A percentile compares a stretch with the other conserved stretches of the same genome.
Evolutionary conservation across 2,113 vertebrate species (phyloP).

Genomic region (Triplophysa rosa): DNA sequence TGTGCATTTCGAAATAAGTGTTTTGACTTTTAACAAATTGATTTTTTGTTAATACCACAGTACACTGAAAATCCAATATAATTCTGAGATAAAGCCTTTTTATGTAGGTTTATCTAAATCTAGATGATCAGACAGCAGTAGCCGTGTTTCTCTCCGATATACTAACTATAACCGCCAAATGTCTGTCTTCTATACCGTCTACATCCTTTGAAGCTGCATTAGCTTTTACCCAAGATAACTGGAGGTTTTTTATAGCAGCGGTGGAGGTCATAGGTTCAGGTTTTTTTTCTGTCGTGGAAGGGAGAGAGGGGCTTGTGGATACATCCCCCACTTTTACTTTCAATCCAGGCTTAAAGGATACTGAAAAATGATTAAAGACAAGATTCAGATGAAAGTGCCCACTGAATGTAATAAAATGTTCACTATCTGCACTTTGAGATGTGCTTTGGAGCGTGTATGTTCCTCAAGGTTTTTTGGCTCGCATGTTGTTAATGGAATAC

Average conservation of each 20-base stretch:
- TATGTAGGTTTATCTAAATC: constrained; percentile 29
- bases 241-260: constrained; percentile 34
- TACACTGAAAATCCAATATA: background rate
- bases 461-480: background rate
- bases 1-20: background rate
- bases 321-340: constrained; percentile 18
- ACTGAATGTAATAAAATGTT: constrained; percentile 39
- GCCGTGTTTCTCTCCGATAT: constrained; percentile 15
- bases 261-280: constrained; percentile 30
- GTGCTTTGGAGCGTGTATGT: constrained; percentile 24
- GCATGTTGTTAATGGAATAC: constrained; percentile 6
- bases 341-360: constrained; percentile 18
- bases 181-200: background rate
- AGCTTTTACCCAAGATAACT: constrained; percentile 15
- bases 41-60: background rate
- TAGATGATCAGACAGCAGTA: constrained; percentile 26
- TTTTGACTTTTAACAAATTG: constrained; percentile 4
- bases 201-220: constrained; percentile 39
- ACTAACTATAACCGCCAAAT: background rate
- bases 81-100: constrained; percentile 2
- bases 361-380: constrained; percentile 44
- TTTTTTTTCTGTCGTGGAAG: constrained; percentile 1
- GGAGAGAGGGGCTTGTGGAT: constrained; percentile 10
- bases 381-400: constrained; percentile 41
- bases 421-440: background rate